Base-by-base conservation (phyloP, 2,113 vertebrate species). In the Perca schrenkii region DNA sequence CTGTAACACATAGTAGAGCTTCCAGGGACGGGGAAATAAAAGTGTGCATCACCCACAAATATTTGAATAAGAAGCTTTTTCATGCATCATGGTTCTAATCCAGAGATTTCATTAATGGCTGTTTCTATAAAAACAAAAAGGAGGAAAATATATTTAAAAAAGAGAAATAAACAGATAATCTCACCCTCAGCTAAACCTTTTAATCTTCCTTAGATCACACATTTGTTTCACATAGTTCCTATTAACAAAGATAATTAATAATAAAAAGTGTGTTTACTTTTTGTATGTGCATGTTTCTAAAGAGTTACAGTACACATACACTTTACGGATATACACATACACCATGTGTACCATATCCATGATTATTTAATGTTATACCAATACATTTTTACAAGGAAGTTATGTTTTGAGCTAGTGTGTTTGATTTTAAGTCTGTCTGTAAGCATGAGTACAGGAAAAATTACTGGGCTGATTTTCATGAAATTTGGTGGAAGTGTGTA, bases 31-130 rank as follows among this genome's bases (percentile, higher is more conserved):
- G 17, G 19, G 22, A 57, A 36, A 53, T 17, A 14, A 40, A 22
- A 15, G 43, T 36, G 56, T 65, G n/a, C 56, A 13, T 83, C 50
- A 56, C 34, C 34, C 25, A 19, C 66, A 46, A 50, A 11, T 34
- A 7, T 63, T 79, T 73, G 61, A 82, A 85, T 74, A 66, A 83
- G 61, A 82, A 28, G 53, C 40, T 67, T 73, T 77, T 74, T 71
- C 22, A 66, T 21, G 69, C 54, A 72, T 83, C 78, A 43, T 49
- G 53, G 16, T 25, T 21, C 28, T 77, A 79, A 87, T 64, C 57
- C 6, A 1, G 10, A 77, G 65, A 60, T 73, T 73, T 62, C 15
- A 56, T 76, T 85, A 66, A 80, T 1, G 28, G 31, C 43, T 65
- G 52, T 74, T 61, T 74, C 73, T 74, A 15, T 67, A 19, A 63